Percentiles rank a stretch among this genome's conserved stretches.
Conservation (phyloP, 2,797 vertebrate species). For the Cirrhinus mrigala region DNA sequence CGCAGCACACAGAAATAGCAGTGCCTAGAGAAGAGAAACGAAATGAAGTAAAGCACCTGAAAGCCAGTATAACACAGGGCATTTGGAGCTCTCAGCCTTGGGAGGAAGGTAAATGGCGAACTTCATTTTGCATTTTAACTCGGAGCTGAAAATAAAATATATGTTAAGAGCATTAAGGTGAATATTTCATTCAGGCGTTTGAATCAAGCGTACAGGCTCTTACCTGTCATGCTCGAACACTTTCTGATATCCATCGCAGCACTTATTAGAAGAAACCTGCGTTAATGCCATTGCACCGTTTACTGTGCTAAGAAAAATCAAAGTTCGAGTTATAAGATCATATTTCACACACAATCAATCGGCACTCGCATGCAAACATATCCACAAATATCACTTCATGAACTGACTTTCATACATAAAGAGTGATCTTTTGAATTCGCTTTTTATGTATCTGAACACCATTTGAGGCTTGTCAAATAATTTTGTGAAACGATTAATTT, state of each 20-base stretch:
- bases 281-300: constrained; percentile 86
- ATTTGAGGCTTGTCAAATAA: not conserved
- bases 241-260: constrained; percentile 93
- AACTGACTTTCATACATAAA: not conserved
- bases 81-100: constrained; percentile 88
- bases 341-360: not conserved
- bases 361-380: not conserved
- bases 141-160: constrained; percentile 75
- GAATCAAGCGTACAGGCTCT: not conserved
- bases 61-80: constrained; percentile 93
- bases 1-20: not conserved
- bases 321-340: not conserved
- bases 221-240: constrained; percentile 97
- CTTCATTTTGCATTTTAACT: constrained; percentile 96
- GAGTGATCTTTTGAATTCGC: not conserved
- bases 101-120: constrained; percentile 93
- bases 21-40: not conserved
- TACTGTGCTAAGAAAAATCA: not conserved
- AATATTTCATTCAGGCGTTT: not conserved
- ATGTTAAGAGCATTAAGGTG: not conserved
- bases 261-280: constrained; percentile 91
- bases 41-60: constrained; percentile 78
- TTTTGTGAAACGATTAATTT: not conserved
- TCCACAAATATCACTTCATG: not conserved
- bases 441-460: too few relatives aligned